phyloP scores from a whole-genome alignment of 2,113 vertebrate species.

The Carassius auratus region DNA sequence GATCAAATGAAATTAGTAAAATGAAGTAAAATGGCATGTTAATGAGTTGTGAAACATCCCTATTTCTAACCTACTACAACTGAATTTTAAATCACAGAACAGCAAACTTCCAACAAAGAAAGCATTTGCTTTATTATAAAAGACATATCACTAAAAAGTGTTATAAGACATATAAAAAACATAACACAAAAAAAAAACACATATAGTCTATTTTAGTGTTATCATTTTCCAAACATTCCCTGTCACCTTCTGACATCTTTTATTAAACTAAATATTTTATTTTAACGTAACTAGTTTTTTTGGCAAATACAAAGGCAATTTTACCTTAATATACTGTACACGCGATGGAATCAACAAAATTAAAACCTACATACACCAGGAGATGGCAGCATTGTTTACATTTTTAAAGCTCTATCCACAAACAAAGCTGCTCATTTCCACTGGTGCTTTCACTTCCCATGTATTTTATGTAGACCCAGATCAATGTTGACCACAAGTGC shows the following conservation, averaged over 20 bases:
- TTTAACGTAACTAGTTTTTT: neutral
- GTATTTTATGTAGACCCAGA: neutral
- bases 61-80: no score
- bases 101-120: neutral
- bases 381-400: slow-evolving; percentile 57
- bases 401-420: neutral
- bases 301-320: neutral
- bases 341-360: neutral
- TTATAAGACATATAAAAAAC: no score
- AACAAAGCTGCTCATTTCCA: neutral
- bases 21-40: neutral
- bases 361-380: slow-evolving; percentile 11
- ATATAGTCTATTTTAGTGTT: neutral
- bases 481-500: neutral
- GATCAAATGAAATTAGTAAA: neutral
- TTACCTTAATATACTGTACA: neutral
- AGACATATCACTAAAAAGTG: neutral
- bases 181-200: no score
- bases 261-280: neutral
- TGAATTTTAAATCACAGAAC: no score
- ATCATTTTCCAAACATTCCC: neutral
- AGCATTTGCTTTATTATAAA: neutral
- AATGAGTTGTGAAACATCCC: neutral
- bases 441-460: neutral
- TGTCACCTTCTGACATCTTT: neutral